Percentiles rank a stretch among this genome's conserved stretches.
phyloP scores from a whole-genome alignment of 2,113 vertebrate species.

The Phalacrocorax aristotelis region DNA sequence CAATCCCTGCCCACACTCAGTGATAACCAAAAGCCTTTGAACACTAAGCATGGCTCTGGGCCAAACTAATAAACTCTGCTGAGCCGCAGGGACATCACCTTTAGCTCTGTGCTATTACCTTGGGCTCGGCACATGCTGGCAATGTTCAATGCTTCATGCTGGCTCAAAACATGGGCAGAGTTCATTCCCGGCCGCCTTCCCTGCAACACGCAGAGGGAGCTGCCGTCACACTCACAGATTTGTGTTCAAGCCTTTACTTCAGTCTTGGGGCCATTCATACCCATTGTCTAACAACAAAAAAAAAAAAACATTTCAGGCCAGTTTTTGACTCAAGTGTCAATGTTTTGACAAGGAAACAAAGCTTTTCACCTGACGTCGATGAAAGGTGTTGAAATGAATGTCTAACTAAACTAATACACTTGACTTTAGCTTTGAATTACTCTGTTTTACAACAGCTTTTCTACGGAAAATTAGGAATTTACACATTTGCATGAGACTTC shows the following conservation, averaged over 20 bases:
- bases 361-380: neutral
- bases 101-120: neutral
- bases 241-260: neutral
- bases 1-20: neutral
- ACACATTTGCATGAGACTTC: neutral
- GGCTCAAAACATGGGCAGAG: neutral
- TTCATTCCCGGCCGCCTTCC: neutral
- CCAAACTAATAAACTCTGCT: conserved; percentile 37
- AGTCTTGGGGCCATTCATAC: neutral
- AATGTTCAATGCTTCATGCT: neutral
- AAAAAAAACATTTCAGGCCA: neutral
- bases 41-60: neutral
- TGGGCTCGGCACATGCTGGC: neutral
- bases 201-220: neutral
- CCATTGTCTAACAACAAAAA: neutral
- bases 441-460: neutral
- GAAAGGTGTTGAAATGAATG: neutral
- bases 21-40: conserved; percentile 38
- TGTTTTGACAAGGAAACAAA: neutral
- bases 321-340: neutral
- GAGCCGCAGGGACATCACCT: neutral
- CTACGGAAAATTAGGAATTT: neutral
- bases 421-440: neutral
- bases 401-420: neutral
- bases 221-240: neutral